Percentiles rank a stretch among this genome's conserved stretches.
Conservation (phyloP, 1,140 invertebrate species). For the Whitmania pigra region DNA sequence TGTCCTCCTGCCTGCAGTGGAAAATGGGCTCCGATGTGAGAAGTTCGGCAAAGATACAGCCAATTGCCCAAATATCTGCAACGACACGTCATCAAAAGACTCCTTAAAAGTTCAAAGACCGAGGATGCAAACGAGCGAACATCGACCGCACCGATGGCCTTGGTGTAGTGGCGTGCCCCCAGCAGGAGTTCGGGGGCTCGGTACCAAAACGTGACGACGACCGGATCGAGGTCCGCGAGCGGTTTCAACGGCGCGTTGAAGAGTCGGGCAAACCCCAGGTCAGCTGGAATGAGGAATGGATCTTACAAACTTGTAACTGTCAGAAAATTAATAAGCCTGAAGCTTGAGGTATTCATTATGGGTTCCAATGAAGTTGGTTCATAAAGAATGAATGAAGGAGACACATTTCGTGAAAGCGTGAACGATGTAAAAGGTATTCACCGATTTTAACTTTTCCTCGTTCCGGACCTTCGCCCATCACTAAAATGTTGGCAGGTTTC, state of each 20-base stretch:
- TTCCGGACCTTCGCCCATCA: constrained; percentile 96
- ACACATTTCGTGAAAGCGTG: too few relatives aligned
- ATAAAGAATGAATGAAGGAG: too few relatives aligned
- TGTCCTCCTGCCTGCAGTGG: constrained; percentile 98
- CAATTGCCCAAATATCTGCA: constrained; percentile 97
- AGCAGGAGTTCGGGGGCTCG: constrained; percentile 88
- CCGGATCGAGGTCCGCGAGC: constrained; percentile 75
- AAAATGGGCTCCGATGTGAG: constrained; percentile 88
- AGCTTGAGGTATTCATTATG: too few relatives aligned
- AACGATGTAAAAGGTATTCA: constrained; percentile 22
- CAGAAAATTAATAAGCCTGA: too few relatives aligned
- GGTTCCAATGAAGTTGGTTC: too few relatives aligned
- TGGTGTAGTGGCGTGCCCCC: constrained; percentile 92
- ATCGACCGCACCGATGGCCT: constrained; percentile 70
- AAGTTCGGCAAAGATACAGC: constrained; percentile 77
- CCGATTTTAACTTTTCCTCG: constrained; percentile 88
- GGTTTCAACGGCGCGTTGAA: constrained; percentile 98
- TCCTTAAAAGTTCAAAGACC: too few relatives aligned
- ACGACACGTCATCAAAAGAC: background rate
- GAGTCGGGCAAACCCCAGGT: constrained; percentile 98
- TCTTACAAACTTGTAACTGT: too few relatives aligned
- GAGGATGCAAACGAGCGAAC: background rate
- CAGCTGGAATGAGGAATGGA: constrained; percentile 52
- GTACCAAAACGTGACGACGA: constrained; percentile 99
- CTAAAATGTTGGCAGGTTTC: constrained; percentile 98